A percentile compares a stretch with the other conserved stretches of the same genome.
Conservation (phyloP, 2,797 vertebrate genomes). For the Rhincodon typus region DNA sequence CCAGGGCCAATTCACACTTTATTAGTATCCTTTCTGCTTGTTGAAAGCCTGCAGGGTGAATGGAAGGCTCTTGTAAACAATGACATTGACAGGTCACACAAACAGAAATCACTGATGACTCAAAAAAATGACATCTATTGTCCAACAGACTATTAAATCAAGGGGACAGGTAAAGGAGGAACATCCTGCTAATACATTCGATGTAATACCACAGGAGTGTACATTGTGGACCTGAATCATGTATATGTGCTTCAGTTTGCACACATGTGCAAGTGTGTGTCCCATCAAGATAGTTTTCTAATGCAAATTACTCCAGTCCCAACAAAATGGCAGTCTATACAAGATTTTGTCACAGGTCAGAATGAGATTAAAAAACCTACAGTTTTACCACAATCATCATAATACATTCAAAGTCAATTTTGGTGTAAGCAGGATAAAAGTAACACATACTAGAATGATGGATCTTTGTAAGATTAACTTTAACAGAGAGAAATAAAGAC, state of each 20-base stretch:
- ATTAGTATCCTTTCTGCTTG: neutral
- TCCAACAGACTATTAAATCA: neutral
- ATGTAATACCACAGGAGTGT: neutral
- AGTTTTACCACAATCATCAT: neutral
- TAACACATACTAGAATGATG: neutral
- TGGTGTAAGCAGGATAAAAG: neutral
- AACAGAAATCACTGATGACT: neutral
- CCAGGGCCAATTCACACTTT: neutral
- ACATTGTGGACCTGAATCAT: neutral
- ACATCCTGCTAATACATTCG: neutral
- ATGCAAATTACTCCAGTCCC: neutral
- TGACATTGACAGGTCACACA: too few relatives aligned
- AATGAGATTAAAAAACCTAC: neutral
- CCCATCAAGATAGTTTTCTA: neutral
- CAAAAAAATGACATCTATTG: too few relatives aligned
- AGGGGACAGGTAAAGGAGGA: neutral
- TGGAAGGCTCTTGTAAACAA: neutral
- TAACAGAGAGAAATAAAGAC: neutral
- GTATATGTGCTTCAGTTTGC: neutral
- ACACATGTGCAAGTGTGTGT: neutral
- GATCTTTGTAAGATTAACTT: neutral
- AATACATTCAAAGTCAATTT: neutral
- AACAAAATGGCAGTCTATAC: neutral
- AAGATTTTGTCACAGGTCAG: neutral
- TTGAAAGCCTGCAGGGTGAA: neutral